Conservation (phyloP, 2,113 vertebrate species). For the Phodopus roborovskii region DNA sequence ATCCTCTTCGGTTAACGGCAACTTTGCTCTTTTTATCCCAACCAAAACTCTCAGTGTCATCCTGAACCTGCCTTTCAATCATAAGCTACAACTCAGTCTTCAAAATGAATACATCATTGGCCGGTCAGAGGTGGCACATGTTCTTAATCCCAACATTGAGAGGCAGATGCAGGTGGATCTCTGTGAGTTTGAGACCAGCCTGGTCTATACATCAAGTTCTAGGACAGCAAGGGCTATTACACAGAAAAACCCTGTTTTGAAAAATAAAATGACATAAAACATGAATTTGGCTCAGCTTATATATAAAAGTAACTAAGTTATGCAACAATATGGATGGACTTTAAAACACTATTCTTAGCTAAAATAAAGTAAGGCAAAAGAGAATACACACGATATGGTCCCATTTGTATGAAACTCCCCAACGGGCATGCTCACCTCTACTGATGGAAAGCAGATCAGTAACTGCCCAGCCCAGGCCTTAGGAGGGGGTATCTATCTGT, state of each 20-base stretch:
- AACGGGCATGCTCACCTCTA: neutral
- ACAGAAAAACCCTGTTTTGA: neutral
- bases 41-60: neutral
- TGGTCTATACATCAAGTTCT: neutral
- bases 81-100: conserved; percentile 25
- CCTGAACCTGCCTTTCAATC: conserved; percentile 17
- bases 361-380: conserved; percentile 47
- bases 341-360: conserved; percentile 18
- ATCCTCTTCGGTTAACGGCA: conserved; percentile 18
- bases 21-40: neutral
- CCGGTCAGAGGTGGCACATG: neutral
- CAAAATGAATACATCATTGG: conserved; percentile 19
- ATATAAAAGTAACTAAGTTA: conserved; percentile 50
- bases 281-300: neutral
- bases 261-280: neutral
- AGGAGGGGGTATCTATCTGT: neutral
- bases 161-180: neutral
- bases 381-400: neutral
- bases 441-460: neutral
- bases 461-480: neutral
- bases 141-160: neutral
- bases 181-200: neutral
- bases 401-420: neutral
- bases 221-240: neutral
- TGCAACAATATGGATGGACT: neutral